Base-by-base conservation (phyloP, 2,113 vertebrate species). In the Oostethus manadensis region DNA sequence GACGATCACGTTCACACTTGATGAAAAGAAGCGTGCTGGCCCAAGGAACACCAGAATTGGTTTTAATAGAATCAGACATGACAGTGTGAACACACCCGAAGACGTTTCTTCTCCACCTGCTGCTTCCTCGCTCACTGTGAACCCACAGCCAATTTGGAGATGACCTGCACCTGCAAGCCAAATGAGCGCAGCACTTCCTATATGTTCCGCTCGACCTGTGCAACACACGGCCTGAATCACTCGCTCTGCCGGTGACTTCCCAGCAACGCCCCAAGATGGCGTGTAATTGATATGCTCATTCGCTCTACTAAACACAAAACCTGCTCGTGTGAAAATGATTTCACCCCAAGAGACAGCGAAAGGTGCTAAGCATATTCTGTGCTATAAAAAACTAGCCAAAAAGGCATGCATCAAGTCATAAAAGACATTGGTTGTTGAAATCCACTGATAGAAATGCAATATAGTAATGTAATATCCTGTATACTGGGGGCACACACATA, bases 71-170 rank as follows among this genome's bases (percentile, higher is more conserved):
- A 33, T 33, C 29, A 33, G 29, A 33, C 29, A 33, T 33, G 29
- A 33, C 29, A 33, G 4, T 33, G 29, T 33, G 29, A 33, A 33
- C 29, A 33, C 29, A 33, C 29, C 29, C 80, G 73, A 83, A 82
- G 69, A 80, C 73, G 67, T 83, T 78, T 81, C 51, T 68, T 76
- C 80, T 81, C 64, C 43, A 67, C 76, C 85, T 81, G 33, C 63
- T 23, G 63, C 81, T 84, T 76, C 83, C 68, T 70, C 43, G 88
- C 85, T 89, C 81, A 78, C 77, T 87, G 88, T 88, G 81, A 88
- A 90, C 87, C 87, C 66, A 1, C 56, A 64, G 81, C 79, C 85
- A 81, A 83, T 86, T 83, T 77, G 74, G 76, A 58, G 15, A 73
- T 74, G 73, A 80, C 74, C 81, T 75, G 62, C 17, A 57, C 74